Evolutionary conservation across 2,797 vertebrate species (phyloP).

Genomic region (Petrocephalus sullivani): DNA sequence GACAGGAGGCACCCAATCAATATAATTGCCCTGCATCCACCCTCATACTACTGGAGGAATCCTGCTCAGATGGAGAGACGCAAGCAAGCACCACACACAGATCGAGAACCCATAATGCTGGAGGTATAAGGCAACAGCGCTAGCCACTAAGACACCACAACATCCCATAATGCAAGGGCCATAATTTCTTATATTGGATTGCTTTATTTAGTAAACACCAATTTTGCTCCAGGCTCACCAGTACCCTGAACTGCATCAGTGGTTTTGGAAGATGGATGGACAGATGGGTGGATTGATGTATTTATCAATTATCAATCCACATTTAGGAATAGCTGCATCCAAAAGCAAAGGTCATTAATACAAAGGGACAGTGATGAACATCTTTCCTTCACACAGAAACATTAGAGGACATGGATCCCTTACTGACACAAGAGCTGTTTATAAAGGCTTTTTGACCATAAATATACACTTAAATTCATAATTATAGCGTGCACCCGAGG

Average conservation of each 20-base stretch:
- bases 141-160: background rate
- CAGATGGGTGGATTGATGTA: background rate
- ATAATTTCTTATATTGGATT: background rate
- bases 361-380: background rate
- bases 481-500: background rate
- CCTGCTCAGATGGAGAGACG: background rate
- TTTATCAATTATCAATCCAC: background rate
- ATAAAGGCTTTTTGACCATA: background rate
- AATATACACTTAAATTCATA: conserved; percentile 16
- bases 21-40: background rate
- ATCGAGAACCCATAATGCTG: background rate
- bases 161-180: background rate
- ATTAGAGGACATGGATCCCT: background rate
- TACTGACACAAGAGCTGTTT: background rate
- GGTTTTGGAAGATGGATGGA: background rate
- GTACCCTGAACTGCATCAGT: background rate
- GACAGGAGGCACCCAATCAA: background rate
- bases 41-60: background rate
- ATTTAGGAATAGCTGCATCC: background rate
- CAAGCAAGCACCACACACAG: background rate
- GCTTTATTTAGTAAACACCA: background rate
- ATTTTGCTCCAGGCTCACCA: background rate
- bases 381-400: background rate
- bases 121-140: background rate
- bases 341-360: conserved; percentile 8